Evolutionary conservation across 2,888 invertebrate species (phyloP).

Genomic region (Tolmerus cingulatus): DNA sequence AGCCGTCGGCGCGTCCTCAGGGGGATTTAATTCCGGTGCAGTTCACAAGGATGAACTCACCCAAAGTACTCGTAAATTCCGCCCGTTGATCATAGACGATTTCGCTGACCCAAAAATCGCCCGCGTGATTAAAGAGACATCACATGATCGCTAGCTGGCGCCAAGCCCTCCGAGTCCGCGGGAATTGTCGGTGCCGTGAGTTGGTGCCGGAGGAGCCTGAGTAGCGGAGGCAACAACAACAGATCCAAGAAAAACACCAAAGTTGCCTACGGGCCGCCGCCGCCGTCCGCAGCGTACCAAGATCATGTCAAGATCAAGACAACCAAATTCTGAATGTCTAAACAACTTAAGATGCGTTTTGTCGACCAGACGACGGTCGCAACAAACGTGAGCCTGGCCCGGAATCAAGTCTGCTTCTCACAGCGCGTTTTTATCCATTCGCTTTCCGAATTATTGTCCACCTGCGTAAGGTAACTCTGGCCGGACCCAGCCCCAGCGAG

Average conservation of each 20-base stretch:
- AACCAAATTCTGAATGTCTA: slow-evolving; percentile 43
- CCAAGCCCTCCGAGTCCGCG: slow-evolving; percentile 15
- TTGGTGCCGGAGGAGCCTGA: background rate
- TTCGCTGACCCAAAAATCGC: background rate
- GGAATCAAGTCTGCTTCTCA: slow-evolving; percentile 26
- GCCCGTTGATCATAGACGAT: slow-evolving; percentile 1
- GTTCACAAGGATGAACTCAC: background rate
- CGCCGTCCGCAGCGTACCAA: background rate
- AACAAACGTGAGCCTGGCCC: background rate
- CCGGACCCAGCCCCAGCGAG: background rate
- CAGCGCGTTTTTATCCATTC: background rate
- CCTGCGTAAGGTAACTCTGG: background rate
- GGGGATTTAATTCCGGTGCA: background rate
- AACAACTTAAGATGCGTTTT: slow-evolving; percentile 43
- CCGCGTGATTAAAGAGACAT: slow-evolving; percentile 24
- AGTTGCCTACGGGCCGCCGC: background rate
- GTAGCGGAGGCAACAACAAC: slow-evolving; percentile 24
- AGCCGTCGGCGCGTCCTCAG: background rate
- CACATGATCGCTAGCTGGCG: slow-evolving; percentile 14
- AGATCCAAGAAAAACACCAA: background rate
- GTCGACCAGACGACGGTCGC: slow-evolving; percentile 34
- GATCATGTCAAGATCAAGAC: slow-evolving; percentile 44
- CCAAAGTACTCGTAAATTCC: background rate
- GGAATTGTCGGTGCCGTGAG: slow-evolving; percentile 24
- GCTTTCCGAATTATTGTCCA: background rate